Evolutionary conservation across 1,140 invertebrate genomes (phyloP), one percentile per base, ranked within the genome.

Genomic region (Frieseomelitta varia): DNA sequence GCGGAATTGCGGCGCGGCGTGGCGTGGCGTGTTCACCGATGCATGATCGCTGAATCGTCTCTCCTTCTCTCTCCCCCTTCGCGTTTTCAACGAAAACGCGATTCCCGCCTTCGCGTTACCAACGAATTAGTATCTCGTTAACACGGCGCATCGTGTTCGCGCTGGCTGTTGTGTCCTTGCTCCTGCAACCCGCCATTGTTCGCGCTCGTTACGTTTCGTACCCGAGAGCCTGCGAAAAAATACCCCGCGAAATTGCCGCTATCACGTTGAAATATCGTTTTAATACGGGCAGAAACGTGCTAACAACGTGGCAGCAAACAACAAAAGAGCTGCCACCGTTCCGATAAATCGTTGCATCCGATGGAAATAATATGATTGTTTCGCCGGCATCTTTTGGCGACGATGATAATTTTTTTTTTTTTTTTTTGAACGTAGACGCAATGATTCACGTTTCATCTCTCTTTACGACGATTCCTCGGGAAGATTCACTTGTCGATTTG

Each of bases 121-220:
- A 27, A 61, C 63, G 67, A 71, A 84, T 84, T 84, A 84, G 75
- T 79, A 72, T 79, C 81, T 79, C 75, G 81, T 84, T 84, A 84
- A 84, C 75, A 39, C 47, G 34, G 47, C 56, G 24, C 34, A 39
- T 47, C 51, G 24, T 68, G 72, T 76, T 56, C 55, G 34, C 65
- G n/a, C 24, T 30, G 12, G 55, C 53, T 21, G 27, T 55, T 65
- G n/a, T 63, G n/a, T 68, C 17, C 30, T 56, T 56, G 53, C 34
- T 2, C 27, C 27, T 77, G n/a, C 19, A 19, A 19, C 11, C 55
- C 51, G 2, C 19, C n/a, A 81, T 81, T 27, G 80, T 81, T 55
- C 17, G 21, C 80, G 51, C 24, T 55, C 1, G 80, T 24, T 67
- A 39, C 61, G 19, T 61, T 63, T 6, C 67, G 24, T 56, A 39